Conservation (phyloP, 1,140 invertebrate species). For the Dolichoris vasculosae region DNA sequence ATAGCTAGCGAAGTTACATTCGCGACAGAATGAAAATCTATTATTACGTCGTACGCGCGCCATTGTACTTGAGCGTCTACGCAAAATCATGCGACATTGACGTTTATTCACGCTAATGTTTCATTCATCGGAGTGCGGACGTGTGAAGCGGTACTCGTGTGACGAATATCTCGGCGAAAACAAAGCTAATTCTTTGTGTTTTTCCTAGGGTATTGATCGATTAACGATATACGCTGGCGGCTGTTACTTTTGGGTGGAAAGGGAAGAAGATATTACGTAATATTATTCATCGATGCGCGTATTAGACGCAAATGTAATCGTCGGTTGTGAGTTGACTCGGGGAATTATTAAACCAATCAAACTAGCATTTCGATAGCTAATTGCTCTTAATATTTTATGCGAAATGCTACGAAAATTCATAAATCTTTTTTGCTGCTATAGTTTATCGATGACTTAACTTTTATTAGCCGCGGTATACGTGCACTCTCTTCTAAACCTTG, state of each 20-base stretch:
- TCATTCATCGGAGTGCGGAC: slow-evolving; percentile 32
- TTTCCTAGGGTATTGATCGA: neutral
- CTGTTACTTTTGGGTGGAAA: neutral
- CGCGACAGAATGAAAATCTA: slow-evolving; percentile 47
- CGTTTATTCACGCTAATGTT: slow-evolving; percentile 37
- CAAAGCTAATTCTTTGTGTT: neutral
- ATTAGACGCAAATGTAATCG: neutral
- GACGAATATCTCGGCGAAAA: slow-evolving; percentile 13
- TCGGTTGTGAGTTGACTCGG: neutral
- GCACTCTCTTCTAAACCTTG: neutral
- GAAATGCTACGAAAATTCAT: neutral
- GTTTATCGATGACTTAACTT: neutral
- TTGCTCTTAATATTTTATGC: neutral
- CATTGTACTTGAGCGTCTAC: neutral
- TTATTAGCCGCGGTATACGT: neutral
- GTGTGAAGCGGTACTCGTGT: neutral
- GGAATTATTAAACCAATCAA: too few species aligned
- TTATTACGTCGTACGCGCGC: slow-evolving; percentile 36
- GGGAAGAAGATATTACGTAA: neutral
- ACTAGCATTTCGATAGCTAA: neutral
- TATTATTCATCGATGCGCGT: neutral
- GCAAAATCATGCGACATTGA: slow-evolving; percentile 39
- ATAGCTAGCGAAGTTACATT: slow-evolving; percentile 39
- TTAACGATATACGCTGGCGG: neutral
- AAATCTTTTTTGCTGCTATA: neutral